Evolutionary conservation across 2,797 vertebrate genomes (phyloP).

Genomic region (Chanos chanos): DNA sequence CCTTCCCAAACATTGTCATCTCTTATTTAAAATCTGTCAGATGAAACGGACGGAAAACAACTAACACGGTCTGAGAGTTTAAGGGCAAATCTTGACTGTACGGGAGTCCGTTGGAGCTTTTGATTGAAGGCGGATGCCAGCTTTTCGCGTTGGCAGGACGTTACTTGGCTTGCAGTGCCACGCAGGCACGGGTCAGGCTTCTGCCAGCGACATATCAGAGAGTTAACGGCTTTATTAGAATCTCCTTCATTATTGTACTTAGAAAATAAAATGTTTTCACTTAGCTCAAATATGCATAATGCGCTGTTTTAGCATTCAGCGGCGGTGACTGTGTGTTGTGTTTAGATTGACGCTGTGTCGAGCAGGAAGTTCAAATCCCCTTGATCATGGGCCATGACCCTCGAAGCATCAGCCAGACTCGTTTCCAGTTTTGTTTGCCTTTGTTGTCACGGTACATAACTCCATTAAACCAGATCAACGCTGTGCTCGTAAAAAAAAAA

Average conservation of each 20-base stretch:
- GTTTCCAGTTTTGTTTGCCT: slow-evolving; percentile 36
- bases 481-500: slow-evolving; percentile 25
- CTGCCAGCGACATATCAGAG: slow-evolving; percentile 36
- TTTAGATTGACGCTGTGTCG: slow-evolving; percentile 41
- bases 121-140: slow-evolving; percentile 30
- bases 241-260: slow-evolving; percentile 38
- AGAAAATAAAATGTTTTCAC: slow-evolving; percentile 38
- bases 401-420: slow-evolving; percentile 32
- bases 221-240: slow-evolving; percentile 25
- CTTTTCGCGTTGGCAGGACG: no score
- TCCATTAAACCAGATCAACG: slow-evolving; percentile 30
- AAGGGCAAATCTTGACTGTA: no score
- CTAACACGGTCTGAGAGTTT: no score
- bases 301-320: slow-evolving; percentile 38
- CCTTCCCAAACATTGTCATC: no score
- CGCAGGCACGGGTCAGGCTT: slow-evolving; percentile 22
- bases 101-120: no score
- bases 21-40: no score
- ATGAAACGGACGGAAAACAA: no score
- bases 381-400: slow-evolving; percentile 33
- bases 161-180: slow-evolving; percentile 35
- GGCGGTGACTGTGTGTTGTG: slow-evolving; percentile 38
- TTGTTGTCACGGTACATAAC: slow-evolving; percentile 19
- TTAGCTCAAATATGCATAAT: slow-evolving; percentile 44
- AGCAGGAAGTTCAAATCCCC: slow-evolving; percentile 25